phyloP scores from a whole-genome alignment of 2,113 vertebrate species.

The Fukomys damarensis region DNA sequence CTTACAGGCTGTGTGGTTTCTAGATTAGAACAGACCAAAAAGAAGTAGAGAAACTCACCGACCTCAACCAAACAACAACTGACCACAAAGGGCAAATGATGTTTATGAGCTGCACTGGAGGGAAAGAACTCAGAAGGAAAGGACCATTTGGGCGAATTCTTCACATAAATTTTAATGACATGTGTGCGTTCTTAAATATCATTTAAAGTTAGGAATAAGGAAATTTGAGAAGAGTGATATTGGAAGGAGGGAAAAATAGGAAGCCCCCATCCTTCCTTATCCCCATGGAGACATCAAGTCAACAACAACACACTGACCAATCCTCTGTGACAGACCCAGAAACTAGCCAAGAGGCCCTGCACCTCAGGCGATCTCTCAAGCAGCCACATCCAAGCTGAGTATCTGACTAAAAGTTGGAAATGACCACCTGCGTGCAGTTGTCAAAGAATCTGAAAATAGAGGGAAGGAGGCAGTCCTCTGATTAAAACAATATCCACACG shows the following conservation, averaged over 20 bases:
- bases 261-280: not conserved
- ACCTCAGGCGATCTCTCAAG: not conserved
- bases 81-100: not conserved
- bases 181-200: not conserved
- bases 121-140: not conserved
- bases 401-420: not conserved
- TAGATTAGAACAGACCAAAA: not conserved
- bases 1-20: not conserved
- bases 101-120: not conserved
- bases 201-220: not conserved
- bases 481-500: not conserved
- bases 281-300: not conserved
- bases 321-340: not conserved
- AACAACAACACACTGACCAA: not conserved
- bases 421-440: not conserved
- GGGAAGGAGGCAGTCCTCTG: not conserved
- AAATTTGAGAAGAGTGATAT: not conserved
- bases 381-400: accelerated
- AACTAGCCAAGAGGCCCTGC: not conserved
- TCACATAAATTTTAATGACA: not conserved
- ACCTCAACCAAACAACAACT: not conserved
- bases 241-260: not conserved
- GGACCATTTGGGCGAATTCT: not conserved
- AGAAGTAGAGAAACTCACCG: not conserved
- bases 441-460: not conserved